These are phyloP conservation scores for Otus sunia DNA, from an alignment of 2,113 vertebrate genomes.

Conservation along the genomic window DNA sequence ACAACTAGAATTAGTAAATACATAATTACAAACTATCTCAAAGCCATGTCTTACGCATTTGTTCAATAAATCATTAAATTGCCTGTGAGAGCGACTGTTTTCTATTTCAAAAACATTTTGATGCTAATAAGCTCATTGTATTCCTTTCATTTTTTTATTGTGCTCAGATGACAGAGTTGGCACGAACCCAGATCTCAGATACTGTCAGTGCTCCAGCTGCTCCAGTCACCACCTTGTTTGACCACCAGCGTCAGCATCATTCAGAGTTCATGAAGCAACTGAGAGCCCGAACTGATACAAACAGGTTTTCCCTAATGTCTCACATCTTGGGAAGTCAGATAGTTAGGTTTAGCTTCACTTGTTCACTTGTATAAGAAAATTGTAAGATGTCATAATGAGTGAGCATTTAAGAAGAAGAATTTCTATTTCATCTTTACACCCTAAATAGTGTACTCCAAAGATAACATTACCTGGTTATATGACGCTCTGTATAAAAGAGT, in stretches of 20 bases:
- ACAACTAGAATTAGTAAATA: not conserved
- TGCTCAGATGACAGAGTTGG: constrained; percentile 85
- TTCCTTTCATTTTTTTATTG: not conserved
- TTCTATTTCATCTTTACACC: not conserved
- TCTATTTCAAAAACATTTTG: not conserved
- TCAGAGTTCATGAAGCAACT: constrained; percentile 67
- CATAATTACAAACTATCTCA: not conserved
- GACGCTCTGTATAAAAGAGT: not conserved
- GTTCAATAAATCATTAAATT: not conserved
- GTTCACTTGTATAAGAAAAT: not conserved
- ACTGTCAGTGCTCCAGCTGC: constrained; percentile 60
- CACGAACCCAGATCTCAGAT: constrained; percentile 75
- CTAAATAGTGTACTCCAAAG: rapidly evolving
- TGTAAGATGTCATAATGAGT: not conserved
- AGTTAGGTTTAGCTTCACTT: not conserved
- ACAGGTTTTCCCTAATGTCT: constrained; percentile 73
- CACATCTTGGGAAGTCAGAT: not conserved
- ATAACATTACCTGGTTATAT: not conserved
- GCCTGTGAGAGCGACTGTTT: not conserved
- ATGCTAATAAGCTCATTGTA: not conserved
- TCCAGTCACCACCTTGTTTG: constrained; percentile 62
- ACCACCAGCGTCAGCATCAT: constrained; percentile 73
- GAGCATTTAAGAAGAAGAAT: not conserved
- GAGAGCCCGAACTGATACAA: constrained; percentile 68
- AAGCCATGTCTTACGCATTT: not conserved